Evolutionary conservation across 2,888 invertebrate genomes (phyloP).

Genomic region (Lasius fuliginosus): DNA sequence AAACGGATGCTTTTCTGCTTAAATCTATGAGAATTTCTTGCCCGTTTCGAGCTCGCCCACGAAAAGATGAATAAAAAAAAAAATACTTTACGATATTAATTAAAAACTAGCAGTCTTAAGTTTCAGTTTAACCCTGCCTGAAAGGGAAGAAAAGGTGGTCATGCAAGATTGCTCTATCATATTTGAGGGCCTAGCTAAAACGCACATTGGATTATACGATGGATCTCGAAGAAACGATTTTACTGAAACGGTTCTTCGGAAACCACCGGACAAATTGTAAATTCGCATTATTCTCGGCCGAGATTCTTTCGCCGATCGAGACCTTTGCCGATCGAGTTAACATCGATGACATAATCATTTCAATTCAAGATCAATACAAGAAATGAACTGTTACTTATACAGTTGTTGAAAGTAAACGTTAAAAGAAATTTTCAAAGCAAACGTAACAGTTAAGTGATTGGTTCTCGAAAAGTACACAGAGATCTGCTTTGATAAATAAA

Average conservation of each 20-base stretch:
- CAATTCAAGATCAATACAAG: neutral
- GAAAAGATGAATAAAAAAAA: constrained; percentile 69
- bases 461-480: neutral
- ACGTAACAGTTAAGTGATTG: neutral
- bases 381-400: neutral
- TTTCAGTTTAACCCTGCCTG: constrained; percentile 81
- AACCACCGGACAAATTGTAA: constrained; percentile 53
- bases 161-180: constrained; percentile 82
- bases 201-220: constrained; percentile 51
- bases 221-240: constrained; percentile 31
- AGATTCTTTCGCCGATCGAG: constrained; percentile 51
- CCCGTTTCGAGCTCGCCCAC: constrained; percentile 48
- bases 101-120: constrained; percentile 84
- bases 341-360: neutral
- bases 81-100: constrained; percentile 79
- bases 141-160: constrained; percentile 82
- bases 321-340: constrained; percentile 30
- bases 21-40: neutral
- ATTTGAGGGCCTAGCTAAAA: constrained; percentile 72
- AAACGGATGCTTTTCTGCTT: neutral
- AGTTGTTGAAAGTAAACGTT: neutral
- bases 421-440: neutral
- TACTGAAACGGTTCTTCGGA: constrained; percentile 33
- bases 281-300: constrained; percentile 62
- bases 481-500: neutral